Evolutionary conservation across 2,888 invertebrate species (phyloP).

Genomic region (Tethea ocularis): DNA sequence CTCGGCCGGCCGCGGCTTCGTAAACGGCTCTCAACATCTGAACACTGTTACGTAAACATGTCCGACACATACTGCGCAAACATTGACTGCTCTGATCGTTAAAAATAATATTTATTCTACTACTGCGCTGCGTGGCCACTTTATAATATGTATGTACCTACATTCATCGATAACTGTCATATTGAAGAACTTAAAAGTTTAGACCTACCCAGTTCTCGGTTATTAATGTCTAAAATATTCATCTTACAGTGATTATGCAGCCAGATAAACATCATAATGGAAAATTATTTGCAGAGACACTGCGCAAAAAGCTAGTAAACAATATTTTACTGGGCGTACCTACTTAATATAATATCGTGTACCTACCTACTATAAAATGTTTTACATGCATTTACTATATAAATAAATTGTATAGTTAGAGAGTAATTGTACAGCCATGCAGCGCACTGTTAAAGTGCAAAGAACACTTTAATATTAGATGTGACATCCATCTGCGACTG

Average conservation of each 20-base stretch:
- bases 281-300: conserved; percentile 53
- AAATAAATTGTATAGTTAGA: no score
- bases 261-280: conserved; percentile 46
- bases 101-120: conserved; percentile 79
- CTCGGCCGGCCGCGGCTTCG: conserved; percentile 16
- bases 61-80: conserved; percentile 67
- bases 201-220: conserved; percentile 23
- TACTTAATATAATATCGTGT: conserved; percentile 33
- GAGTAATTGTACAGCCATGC: conserved; percentile 13
- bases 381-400: conserved; percentile 16
- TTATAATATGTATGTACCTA: conserved; percentile 31
- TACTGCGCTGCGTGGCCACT: conserved; percentile 54
- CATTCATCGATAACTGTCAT: conserved; percentile 36
- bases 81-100: conserved; percentile 76
- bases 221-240: conserved; percentile 20
- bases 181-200: conserved; percentile 23
- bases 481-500: not conserved
- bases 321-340: conserved; percentile 50
- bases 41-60: conserved; percentile 77
- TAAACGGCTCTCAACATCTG: conserved; percentile 52
- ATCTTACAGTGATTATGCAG: conserved; percentile 37
- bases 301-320: conserved; percentile 62
- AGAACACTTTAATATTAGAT: conserved; percentile 17
- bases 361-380: conserved; percentile 29
- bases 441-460: conserved; percentile 27